Conservation (phyloP, 2,888 invertebrate species). For the Allolobophora icterica region DNA sequence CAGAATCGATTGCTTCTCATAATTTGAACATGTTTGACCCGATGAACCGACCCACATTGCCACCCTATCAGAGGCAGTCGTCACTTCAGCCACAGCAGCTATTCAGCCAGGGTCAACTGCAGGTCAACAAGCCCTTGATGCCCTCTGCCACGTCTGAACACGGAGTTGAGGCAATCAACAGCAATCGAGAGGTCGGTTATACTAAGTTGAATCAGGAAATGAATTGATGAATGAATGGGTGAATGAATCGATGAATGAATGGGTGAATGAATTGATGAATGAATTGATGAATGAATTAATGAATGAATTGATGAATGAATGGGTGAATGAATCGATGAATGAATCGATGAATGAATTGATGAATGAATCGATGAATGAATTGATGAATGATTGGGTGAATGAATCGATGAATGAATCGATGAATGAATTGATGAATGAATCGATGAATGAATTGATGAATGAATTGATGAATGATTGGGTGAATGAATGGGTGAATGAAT, state of each 20-base stretch:
- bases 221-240: background rate
- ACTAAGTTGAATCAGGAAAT: background rate
- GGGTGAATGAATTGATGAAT: background rate
- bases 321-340: too few species aligned
- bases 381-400: background rate
- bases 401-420: too few species aligned
- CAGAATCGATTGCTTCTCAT: background rate
- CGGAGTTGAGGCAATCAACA: background rate
- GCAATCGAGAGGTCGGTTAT: background rate
- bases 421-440: background rate
- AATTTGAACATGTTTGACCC: background rate
- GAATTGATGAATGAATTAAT: background rate
- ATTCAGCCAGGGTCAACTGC: background rate
- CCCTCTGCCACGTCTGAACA: background rate
- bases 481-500: background rate
- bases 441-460: background rate
- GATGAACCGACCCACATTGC: constrained; percentile 11
- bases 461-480: background rate
- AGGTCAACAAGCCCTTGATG: background rate
- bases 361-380: too few species aligned
- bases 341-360: too few species aligned
- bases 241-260: background rate
- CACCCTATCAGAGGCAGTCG: background rate
- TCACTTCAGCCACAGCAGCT: background rate
- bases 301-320: background rate